Base-by-base conservation (phyloP, 2,113 vertebrate species). In the Abramis brama region DNA sequence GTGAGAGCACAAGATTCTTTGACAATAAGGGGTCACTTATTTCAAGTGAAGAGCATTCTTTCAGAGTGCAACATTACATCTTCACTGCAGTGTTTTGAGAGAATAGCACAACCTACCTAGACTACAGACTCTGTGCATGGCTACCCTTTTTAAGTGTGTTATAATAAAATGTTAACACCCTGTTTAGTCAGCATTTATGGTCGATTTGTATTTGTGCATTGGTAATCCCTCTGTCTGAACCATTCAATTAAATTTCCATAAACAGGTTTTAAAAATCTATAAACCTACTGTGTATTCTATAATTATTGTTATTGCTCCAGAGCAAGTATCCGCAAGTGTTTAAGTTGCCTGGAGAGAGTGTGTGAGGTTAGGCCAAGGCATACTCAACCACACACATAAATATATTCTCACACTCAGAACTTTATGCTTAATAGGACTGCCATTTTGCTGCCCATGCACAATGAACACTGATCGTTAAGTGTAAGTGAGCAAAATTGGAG, bases 401-500 rank as follows among this genome's bases (percentile, higher is more conserved):
- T 36, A 15, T 27, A 59, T 73, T 73, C 30, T 25, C 21, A 19
- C 43, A 55, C 52, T 76, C 36, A 55, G 52, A 81, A 73, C n/a
- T 45, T 64, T 21, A 19, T 82, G 27, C 45, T 62, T 86, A 82
- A 82, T 19, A 45, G 79, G 47, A 86, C 25, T 76, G 36, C 25
- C 36, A 60, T 86, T 80, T 73, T 23, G 17, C 36, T 60, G 47
- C 33, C 25, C 23, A 9, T 75, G 39, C 68, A 75, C 57, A 86
- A 36, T 82, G 13, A 81, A 86, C 45, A 80, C 55, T 13, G 47
- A 80, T 80, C 15, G 55, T 81, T 70, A 74, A n/a, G 79, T 30
- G 47, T 17, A 62, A 82, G 23, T 66, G 79, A 82, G 78, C 55
- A 73, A 60, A 64, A 74, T 86, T 81, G 62, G 33, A 86, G 77